A percentile compares a stretch with the other conserved stretches of the same genome.
phyloP scores from a whole-genome alignment of 2,113 vertebrate species.

The Microtus ochrogaster region DNA sequence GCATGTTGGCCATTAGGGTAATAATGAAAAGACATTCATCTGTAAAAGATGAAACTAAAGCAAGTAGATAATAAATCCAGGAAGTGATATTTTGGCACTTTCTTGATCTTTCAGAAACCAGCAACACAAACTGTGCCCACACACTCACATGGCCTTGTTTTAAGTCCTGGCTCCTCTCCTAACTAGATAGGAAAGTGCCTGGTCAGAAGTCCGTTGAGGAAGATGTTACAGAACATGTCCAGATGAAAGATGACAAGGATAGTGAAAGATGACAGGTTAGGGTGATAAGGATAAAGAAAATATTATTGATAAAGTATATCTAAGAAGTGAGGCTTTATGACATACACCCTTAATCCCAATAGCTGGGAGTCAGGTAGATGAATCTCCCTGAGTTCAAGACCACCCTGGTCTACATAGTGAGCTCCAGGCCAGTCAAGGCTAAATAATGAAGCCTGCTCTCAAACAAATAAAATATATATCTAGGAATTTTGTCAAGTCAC shows the following conservation, averaged over 20 bases:
- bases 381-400: not conserved
- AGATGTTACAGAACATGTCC: not conserved
- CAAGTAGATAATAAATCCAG: not conserved
- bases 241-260: not conserved
- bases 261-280: not conserved
- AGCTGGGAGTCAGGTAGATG: not conserved
- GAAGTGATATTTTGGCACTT: slow-evolving; percentile 7
- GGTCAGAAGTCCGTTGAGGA: not conserved
- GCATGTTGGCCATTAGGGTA: not conserved
- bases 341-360: not conserved
- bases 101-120: not conserved
- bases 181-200: not conserved
- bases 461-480: slow-evolving; percentile 1
- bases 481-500: slow-evolving; percentile 39
- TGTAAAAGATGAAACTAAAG: slow-evolving; percentile 37
- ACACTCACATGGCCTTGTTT: not conserved
- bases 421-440: not conserved
- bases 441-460: not conserved
- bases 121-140: not conserved
- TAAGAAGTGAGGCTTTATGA: not conserved
- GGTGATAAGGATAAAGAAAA: not conserved
- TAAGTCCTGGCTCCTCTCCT: not conserved
- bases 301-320: not conserved
- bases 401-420: not conserved
- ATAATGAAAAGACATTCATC: slow-evolving; percentile 20